Conservation (phyloP, 2,888 invertebrate species). For the Leptinotarsa rubiginosa region DNA sequence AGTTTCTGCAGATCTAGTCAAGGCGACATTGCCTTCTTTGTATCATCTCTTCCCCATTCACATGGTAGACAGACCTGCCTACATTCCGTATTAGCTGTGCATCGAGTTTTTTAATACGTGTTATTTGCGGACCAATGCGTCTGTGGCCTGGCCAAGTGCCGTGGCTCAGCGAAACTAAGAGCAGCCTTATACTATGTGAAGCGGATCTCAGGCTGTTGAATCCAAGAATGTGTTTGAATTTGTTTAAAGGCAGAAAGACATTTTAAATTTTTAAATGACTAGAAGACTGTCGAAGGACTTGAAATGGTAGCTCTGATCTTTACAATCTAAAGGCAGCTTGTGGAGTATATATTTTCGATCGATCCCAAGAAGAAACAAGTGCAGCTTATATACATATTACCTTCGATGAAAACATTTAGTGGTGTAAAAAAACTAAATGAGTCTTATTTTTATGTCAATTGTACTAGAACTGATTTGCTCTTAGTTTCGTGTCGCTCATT, state of each 20-base stretch:
- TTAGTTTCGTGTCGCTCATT: constrained; percentile 62
- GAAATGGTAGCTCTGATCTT: constrained; percentile 7
- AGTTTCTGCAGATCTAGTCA: constrained; percentile 62
- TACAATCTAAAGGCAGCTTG: constrained; percentile 4
- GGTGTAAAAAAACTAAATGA: not conserved
- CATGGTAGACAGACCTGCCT: constrained; percentile 58
- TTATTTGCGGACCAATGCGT: constrained; percentile 66
- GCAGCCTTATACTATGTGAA: constrained; percentile 41
- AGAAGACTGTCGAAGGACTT: not conserved
- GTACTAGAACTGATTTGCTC: constrained; percentile 55
- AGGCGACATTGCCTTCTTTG: constrained; percentile 37
- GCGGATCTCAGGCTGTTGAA: not conserved
- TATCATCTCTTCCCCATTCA: constrained; percentile 19
- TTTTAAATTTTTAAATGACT: not conserved
- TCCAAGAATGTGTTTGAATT: not conserved
- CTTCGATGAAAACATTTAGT: not conserved
- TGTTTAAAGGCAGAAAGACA: constrained; percentile 1
- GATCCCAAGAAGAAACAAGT: not conserved
- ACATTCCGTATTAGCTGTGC: constrained; percentile 65
- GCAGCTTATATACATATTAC: constrained; percentile 1
- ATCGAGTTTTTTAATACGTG: constrained; percentile 59
- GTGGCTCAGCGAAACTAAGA: constrained; percentile 62
- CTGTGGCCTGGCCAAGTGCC: constrained; percentile 58
- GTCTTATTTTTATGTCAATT: constrained; percentile 35
- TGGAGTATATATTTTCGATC: not conserved